Evolutionary conservation across 2,113 vertebrate species (phyloP).

Genomic region (Ploceus nigricollis): DNA sequence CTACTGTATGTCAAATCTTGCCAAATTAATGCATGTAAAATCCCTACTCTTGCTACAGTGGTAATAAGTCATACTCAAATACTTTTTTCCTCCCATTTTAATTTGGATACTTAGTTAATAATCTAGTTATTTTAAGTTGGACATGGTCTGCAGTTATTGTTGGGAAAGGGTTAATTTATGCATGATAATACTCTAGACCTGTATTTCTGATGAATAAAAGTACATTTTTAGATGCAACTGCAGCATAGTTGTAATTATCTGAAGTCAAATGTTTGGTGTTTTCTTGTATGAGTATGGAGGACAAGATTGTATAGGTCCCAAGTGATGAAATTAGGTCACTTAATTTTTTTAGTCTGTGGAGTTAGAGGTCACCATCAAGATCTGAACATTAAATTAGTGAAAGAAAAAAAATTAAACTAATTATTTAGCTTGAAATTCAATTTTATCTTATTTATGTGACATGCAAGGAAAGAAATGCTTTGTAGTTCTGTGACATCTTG

Average conservation of each 20-base stretch:
- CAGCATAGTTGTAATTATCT: not conserved
- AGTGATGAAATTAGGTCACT: not conserved
- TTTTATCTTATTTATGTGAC: not conserved
- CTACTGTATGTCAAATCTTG: slow-evolving; percentile 51
- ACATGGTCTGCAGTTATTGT: not conserved
- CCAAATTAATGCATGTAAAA: slow-evolving; percentile 35
- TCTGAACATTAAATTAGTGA: not conserved
- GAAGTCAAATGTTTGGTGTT: not conserved
- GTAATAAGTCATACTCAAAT: not conserved
- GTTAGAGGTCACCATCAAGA: not conserved
- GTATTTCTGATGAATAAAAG: not conserved
- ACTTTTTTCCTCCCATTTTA: not conserved
- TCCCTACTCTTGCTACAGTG: not conserved
- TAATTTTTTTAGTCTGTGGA: not conserved
- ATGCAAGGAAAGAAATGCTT: not conserved
- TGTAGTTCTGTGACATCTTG: not conserved
- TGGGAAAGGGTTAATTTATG: not conserved
- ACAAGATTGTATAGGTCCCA: not conserved
- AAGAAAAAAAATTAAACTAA: not conserved
- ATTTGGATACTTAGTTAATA: not conserved
- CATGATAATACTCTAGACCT: not conserved
- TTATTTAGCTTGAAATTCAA: not conserved
- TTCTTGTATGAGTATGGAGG: not conserved
- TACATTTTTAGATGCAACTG: not conserved
- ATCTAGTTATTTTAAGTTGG: not conserved